phyloP scores from a whole-genome alignment of 1,140 invertebrate species.

The Anastatus disparis region DNA sequence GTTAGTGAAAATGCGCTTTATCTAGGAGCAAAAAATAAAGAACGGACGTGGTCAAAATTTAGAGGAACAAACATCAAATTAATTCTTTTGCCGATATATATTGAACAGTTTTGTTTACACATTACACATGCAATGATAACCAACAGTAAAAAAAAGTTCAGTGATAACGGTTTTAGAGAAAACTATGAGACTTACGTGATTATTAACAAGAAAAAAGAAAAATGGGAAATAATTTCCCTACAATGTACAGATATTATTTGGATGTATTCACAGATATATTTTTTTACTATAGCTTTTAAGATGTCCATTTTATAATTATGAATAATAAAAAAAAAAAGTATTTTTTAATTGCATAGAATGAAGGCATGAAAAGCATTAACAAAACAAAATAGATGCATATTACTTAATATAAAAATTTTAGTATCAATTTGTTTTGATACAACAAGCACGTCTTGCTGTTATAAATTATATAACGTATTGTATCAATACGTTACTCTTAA shows the following conservation, averaged over 20 bases:
- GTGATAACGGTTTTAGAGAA: no score
- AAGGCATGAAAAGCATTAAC: not conserved
- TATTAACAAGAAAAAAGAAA: no score
- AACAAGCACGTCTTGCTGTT: not conserved
- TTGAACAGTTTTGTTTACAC: no score
- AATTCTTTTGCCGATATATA: no score
- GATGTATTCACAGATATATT: slow-evolving; percentile 21
- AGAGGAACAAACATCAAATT: no score
- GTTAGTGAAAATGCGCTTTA: slow-evolving; percentile 1
- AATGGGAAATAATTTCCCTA: not conserved
- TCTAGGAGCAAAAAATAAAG: not conserved
- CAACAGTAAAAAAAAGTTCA: no score
- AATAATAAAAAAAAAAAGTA: not conserved
- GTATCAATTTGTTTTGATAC: not conserved
- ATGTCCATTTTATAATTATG: slow-evolving; percentile 6
- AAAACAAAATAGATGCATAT: slow-evolving; percentile 8
- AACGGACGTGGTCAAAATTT: no score
- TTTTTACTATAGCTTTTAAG: slow-evolving; percentile 27
- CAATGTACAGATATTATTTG: slow-evolving; percentile 15
- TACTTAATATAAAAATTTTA: slow-evolving; percentile 24
- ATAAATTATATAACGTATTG: slow-evolving; percentile 46
- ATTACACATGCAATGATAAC: no score
- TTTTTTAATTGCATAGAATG: not conserved
- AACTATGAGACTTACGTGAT: no score
- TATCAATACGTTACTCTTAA: slow-evolving; percentile 48